These are phyloP conservation scores for Coecobrya sp. DNA, from an alignment of 2,888 invertebrate genomes.

Conservation along the genomic window DNA sequence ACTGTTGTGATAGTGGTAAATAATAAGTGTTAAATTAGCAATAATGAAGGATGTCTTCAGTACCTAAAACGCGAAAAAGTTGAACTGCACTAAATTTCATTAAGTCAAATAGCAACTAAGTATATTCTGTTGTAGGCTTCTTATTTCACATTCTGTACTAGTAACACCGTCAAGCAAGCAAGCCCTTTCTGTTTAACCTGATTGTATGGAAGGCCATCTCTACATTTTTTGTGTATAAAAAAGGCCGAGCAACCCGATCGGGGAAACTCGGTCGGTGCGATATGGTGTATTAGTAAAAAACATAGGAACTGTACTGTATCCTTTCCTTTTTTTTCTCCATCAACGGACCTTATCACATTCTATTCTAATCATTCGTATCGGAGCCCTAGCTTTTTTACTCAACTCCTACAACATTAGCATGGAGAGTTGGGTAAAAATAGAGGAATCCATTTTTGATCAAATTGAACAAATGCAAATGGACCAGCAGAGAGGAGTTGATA, in stretches of 20 bases:
- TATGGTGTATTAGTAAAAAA: slow-evolving; percentile 48
- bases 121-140: too few relatives aligned
- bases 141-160: too few relatives aligned
- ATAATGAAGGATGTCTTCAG: neutral
- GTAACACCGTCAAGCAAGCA: neutral
- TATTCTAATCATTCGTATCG: slow-evolving; percentile 7
- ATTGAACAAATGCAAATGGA: slow-evolving; percentile 85
- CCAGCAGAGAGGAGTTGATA: slow-evolving; percentile 73
- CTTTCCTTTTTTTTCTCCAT: neutral
- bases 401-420: neutral
- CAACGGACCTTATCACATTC: slow-evolving; percentile 12
- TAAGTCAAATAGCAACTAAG: too few relatives aligned
- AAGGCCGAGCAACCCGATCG: slow-evolving; percentile 62
- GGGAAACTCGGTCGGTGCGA: slow-evolving; percentile 48
- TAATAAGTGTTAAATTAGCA: neutral
- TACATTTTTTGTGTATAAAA: slow-evolving; percentile 44
- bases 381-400: too few relatives aligned
- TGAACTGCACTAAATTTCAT: too few relatives aligned
- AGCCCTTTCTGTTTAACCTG: neutral
- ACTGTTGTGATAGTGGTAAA: neutral
- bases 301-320: slow-evolving; percentile 3
- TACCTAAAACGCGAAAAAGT: neutral
- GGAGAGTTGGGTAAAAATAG: slow-evolving; percentile 13
- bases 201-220: slow-evolving; percentile 18
- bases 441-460: slow-evolving; percentile 84